phyloP scores from a whole-genome alignment of 2,888 invertebrate genomes.

The Diarsia mendica region DNA sequence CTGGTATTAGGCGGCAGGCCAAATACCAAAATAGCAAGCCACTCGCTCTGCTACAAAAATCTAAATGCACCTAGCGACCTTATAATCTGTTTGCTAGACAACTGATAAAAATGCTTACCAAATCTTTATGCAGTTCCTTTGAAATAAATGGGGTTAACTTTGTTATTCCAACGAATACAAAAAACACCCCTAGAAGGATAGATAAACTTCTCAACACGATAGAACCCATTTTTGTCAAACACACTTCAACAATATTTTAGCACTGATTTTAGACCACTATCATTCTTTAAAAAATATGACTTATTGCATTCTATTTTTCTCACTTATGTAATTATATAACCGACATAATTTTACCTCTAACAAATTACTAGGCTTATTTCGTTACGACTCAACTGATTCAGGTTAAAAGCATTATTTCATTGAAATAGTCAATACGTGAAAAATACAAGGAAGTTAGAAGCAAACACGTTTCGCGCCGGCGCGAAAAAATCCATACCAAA shows the following conservation, averaged over 20 bases:
- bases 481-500: constrained; percentile 87
- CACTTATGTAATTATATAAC: constrained; percentile 52
- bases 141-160: constrained; percentile 97
- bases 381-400: constrained; percentile 17
- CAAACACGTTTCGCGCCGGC: constrained; percentile 87
- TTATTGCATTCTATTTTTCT: constrained; percentile 25
- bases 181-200: constrained; percentile 97
- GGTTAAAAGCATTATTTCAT: constrained; percentile 45
- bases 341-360: constrained; percentile 36
- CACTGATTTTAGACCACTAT: constrained; percentile 65
- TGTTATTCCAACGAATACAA: constrained; percentile 98
- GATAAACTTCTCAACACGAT: constrained; percentile 97
- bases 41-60: constrained; percentile 86
- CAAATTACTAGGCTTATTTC: constrained; percentile 11
- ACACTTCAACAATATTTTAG: constrained; percentile 55
- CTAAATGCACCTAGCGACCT: constrained; percentile 84
- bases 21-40: constrained; percentile 89
- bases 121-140: constrained; percentile 98
- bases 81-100: constrained; percentile 66
- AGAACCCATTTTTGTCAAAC: constrained; percentile 86
- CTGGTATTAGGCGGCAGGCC: constrained; percentile 89
- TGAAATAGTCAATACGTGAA: constrained; percentile 34
- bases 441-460: constrained; percentile 62
- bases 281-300: constrained; percentile 10
- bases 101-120: constrained; percentile 91